Evolutionary conservation across 1,140 invertebrate genomes (phyloP).

Genomic region (Drosophila arawakana): DNA sequence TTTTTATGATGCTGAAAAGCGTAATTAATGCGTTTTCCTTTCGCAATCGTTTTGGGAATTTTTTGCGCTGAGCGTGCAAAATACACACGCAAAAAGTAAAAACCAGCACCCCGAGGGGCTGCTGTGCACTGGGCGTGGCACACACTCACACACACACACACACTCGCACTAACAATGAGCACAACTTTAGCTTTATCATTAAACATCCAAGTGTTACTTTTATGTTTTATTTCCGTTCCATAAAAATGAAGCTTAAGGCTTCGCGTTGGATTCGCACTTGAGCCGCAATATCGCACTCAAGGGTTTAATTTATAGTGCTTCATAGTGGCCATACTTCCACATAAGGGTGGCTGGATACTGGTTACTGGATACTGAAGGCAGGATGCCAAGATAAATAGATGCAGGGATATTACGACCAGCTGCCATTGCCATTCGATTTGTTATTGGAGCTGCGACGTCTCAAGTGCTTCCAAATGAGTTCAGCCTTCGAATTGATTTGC

Average conservation of each 20-base stretch:
- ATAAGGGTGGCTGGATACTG: constrained; percentile 50
- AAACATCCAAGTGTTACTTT: constrained; percentile 80
- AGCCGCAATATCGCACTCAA: constrained; percentile 79
- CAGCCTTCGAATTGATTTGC: constrained; percentile 60
- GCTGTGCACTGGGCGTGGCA: constrained; percentile 41
- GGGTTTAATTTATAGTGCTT: constrained; percentile 69
- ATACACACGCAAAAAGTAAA: constrained; percentile 48
- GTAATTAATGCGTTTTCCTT: constrained; percentile 78
- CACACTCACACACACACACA: constrained; percentile 54
- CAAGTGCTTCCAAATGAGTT: constrained; percentile 67
- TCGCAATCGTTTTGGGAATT: constrained; percentile 47
- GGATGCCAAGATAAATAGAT: constrained; percentile 72
- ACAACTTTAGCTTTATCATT: constrained; percentile 73
- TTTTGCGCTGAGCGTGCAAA: constrained; percentile 73
- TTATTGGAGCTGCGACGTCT: constrained; percentile 66
- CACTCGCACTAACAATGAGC: constrained; percentile 33
- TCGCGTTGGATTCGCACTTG: constrained; percentile 60
- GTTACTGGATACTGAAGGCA: constrained; percentile 3
- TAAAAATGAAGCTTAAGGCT: constrained; percentile 66
- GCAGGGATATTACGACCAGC: constrained; percentile 72
- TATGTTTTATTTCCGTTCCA: constrained; percentile 78
- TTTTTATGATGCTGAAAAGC: constrained; percentile 70
- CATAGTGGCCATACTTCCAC: not conserved
- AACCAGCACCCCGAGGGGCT: constrained; percentile 39
- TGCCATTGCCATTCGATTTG: constrained; percentile 65